Percentiles rank a stretch among this genome's conserved stretches.
phyloP scores from a whole-genome alignment of 2,113 vertebrate species.

The Lasiurus cinereus region DNA sequence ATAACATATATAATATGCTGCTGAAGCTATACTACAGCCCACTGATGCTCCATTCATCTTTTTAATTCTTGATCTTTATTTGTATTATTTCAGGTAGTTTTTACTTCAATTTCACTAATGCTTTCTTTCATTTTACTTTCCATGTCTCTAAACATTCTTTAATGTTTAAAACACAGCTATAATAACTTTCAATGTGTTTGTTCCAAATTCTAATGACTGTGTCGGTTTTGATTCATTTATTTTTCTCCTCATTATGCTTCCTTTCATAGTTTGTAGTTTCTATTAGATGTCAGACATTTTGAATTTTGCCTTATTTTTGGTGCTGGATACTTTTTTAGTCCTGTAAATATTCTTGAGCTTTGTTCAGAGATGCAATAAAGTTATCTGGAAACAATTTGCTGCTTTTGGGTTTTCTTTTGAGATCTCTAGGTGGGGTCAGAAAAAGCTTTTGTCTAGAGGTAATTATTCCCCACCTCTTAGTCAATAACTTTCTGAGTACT shows the following conservation, averaged over 20 bases:
- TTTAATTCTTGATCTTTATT: not conserved
- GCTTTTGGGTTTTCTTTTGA: not conserved
- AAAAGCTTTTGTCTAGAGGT: not conserved
- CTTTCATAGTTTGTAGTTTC: not conserved
- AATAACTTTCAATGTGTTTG: not conserved
- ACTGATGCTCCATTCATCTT: not conserved
- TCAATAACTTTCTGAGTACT: not conserved
- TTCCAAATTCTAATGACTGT: not conserved
- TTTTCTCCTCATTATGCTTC: not conserved
- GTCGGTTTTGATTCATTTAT: not conserved
- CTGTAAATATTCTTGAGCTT: not conserved
- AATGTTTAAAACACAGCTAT: not conserved
- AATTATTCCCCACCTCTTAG: not conserved
- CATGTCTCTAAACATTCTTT: not conserved
- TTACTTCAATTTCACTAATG: not conserved
- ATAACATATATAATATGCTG: not conserved
- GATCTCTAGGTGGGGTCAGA: not conserved
- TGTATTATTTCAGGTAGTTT: not conserved
- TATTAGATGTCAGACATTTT: not conserved
- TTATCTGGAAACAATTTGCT: not conserved
- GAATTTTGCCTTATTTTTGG: not conserved
- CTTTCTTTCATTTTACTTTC: not conserved
- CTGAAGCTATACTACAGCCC: not conserved
- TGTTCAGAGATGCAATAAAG: not conserved
- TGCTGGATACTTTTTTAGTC: not conserved